These are phyloP conservation scores for Chauna torquata DNA, from an alignment of 2,113 vertebrate species.

Conservation along the genomic window DNA sequence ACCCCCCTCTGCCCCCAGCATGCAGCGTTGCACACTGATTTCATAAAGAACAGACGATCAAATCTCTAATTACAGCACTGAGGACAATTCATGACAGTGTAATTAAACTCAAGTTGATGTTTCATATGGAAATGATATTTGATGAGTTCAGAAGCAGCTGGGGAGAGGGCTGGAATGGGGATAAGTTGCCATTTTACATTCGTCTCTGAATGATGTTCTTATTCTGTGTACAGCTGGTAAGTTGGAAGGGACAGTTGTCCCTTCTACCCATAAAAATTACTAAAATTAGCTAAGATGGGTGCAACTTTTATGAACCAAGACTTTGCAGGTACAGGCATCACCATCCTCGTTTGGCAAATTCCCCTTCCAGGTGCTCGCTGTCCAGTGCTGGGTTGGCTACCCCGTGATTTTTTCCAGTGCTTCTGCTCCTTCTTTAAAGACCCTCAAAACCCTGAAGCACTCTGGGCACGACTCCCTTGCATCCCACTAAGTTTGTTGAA, in stretches of 20 bases:
- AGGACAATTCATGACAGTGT: conserved; percentile 44
- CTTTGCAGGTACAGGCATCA: neutral
- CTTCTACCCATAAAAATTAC: neutral
- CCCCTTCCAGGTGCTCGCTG: neutral
- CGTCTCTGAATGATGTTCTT: neutral
- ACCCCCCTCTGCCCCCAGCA: neutral
- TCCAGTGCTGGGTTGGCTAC: no score
- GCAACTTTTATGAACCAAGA: neutral
- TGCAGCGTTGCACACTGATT: neutral
- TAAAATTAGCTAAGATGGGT: neutral
- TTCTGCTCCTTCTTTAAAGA: neutral
- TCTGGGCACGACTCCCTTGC: no score
- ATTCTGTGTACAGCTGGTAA: neutral
- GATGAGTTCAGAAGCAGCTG: conserved; percentile 55
- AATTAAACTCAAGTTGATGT: conserved; percentile 48
- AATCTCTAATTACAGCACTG: neutral
- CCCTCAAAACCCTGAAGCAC: neutral
- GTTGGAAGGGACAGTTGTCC: neutral
- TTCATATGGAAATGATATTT: conserved; percentile 68
- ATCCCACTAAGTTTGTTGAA: neutral
- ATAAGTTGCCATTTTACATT: neutral
- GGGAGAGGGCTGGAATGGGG: neutral
- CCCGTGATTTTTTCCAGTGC: neutral
- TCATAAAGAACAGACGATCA: conserved; percentile 16
- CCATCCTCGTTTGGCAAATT: neutral